phyloP scores from a whole-genome alignment of 2,888 invertebrate species.

The Sacculina carcini region DNA sequence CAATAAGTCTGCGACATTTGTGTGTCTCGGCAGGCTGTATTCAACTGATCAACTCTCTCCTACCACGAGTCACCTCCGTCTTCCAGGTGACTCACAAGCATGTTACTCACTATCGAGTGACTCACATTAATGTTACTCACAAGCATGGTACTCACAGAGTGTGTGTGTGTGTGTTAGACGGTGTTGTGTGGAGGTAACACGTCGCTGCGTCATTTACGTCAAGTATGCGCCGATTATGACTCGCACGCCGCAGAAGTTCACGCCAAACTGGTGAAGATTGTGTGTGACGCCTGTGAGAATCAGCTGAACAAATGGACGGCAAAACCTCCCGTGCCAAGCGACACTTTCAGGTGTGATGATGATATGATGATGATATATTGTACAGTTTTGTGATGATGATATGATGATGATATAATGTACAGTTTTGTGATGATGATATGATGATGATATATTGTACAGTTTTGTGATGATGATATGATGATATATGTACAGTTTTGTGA shows the following conservation, averaged over 20 bases:
- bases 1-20: slow-evolving; percentile 79
- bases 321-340: slow-evolving; percentile 13
- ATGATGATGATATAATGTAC: no score
- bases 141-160: neutral
- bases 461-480: no score
- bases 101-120: neutral
- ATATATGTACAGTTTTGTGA: no score
- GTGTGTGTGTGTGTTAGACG: neutral
- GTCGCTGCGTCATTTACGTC: neutral
- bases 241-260: slow-evolving; percentile 13
- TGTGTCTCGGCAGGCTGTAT: slow-evolving; percentile 58
- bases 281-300: slow-evolving; percentile 11
- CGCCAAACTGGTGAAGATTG: slow-evolving; percentile 11
- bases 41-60: slow-evolving; percentile 31
- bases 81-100: slow-evolving; percentile 21
- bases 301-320: slow-evolving; percentile 12
- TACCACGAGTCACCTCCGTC: slow-evolving; percentile 29
- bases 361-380: neutral
- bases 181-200: neutral
- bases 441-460: no score
- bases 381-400: no score
- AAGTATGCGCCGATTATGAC: slow-evolving; percentile 10
- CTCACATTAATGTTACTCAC: neutral
- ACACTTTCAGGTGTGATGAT: slow-evolving; percentile 6
- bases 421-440: no score